A percentile compares a stretch with the other conserved stretches of the same genome.
Evolutionary conservation across 2,888 invertebrate genomes (phyloP).

Genomic region (Amphipyra berbera): DNA sequence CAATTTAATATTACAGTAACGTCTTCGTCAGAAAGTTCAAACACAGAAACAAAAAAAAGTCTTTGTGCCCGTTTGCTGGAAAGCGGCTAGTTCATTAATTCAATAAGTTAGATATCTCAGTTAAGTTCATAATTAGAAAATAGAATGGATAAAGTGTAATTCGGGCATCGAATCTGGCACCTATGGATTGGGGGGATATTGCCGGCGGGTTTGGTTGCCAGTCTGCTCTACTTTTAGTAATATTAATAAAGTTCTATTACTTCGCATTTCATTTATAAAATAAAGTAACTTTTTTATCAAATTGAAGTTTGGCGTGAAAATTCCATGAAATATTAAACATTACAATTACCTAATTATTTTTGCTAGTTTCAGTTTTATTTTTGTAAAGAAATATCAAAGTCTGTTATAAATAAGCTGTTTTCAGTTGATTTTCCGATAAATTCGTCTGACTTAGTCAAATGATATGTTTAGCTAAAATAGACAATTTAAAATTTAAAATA

Average conservation of each 20-base stretch:
- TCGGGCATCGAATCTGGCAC: constrained; percentile 24
- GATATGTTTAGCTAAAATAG: no score
- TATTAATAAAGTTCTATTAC: constrained; percentile 73
- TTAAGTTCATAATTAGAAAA: constrained; percentile 34
- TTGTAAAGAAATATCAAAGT: no score
- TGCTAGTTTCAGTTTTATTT: neutral
- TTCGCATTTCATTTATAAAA: constrained; percentile 41
- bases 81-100: constrained; percentile 19
- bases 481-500: no score
- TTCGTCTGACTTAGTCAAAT: no score
- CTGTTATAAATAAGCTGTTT: no score
- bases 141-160: constrained; percentile 25
- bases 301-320: constrained; percentile 22
- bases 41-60: constrained; percentile 15
- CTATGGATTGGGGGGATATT: constrained; percentile 6
- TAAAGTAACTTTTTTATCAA: constrained; percentile 28
- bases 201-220: constrained; percentile 18
- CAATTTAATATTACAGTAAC: constrained; percentile 22
- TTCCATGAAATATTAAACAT: constrained; percentile 14
- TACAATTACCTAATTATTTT: constrained; percentile 3
- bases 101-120: constrained; percentile 15
- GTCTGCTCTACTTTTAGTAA: constrained; percentile 37
- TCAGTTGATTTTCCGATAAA: no score
- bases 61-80: constrained; percentile 20
- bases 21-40: constrained; percentile 32